Percentiles rank a stretch among this genome's conserved stretches.
Conservation (phyloP, 1,140 invertebrate genomes). For the Drosophila navojoa region DNA sequence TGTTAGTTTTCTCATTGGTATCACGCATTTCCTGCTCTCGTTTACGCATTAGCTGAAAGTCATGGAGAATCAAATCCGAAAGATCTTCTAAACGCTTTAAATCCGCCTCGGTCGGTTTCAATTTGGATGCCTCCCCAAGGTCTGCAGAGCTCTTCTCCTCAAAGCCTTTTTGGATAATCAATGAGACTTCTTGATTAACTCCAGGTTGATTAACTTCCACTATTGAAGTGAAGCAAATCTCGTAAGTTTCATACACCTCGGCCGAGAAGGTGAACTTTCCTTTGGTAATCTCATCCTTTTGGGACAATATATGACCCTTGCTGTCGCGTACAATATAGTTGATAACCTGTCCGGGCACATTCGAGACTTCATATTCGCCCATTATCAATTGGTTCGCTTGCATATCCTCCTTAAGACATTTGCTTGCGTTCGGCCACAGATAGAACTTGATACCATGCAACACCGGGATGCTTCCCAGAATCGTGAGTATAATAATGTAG, state of each 20-base stretch:
- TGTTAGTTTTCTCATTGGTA: slow-evolving; percentile 99
- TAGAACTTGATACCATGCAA: slow-evolving; percentile 89
- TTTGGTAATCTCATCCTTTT: slow-evolving; percentile 94
- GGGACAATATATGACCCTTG: slow-evolving; percentile 95
- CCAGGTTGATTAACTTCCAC: slow-evolving; percentile 91
- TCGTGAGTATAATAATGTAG: slow-evolving; percentile 26
- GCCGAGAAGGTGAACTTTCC: slow-evolving; percentile 99
- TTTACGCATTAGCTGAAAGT: slow-evolving; percentile 98
- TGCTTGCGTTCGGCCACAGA: slow-evolving; percentile 92
- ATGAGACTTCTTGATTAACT: slow-evolving; percentile 92
- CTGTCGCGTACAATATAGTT: slow-evolving; percentile 96
- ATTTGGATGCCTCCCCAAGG: slow-evolving; percentile 96
- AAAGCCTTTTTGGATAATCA: slow-evolving; percentile 96
- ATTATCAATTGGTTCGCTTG: slow-evolving; percentile 97
- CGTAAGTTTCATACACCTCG: slow-evolving; percentile 98
- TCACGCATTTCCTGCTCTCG: slow-evolving; percentile 99
- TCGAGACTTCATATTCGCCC: slow-evolving; percentile 96
- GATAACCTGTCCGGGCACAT: slow-evolving; percentile 92
- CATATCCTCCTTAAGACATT: slow-evolving; percentile 98
- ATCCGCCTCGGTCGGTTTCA: slow-evolving; percentile 99
- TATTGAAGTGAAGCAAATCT: slow-evolving; percentile 97
- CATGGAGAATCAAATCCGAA: slow-evolving; percentile 98
- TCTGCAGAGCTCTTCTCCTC: slow-evolving; percentile 99
- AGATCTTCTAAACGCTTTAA: slow-evolving; percentile 97
- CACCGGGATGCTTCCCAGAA: slow-evolving; percentile 43